phyloP scores from a whole-genome alignment of 2,113 vertebrate genomes.

The Illadopsis cleaveri region DNA sequence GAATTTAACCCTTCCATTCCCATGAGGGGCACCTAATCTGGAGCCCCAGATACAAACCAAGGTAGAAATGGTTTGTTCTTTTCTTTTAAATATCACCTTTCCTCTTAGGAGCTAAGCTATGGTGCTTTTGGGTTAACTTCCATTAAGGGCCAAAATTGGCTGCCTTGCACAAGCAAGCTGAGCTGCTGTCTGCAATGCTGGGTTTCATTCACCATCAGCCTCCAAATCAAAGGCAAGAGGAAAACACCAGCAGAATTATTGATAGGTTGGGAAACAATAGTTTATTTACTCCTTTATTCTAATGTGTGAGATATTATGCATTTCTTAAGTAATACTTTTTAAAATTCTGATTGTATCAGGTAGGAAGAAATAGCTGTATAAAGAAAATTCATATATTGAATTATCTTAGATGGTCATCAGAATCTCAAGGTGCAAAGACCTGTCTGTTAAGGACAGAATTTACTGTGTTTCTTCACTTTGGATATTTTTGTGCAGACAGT shows the following conservation, averaged over 20 bases:
- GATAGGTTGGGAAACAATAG: not conserved
- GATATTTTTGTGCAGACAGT: not conserved
- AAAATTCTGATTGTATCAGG: not conserved
- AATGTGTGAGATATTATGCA: not conserved
- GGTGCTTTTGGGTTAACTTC: not conserved
- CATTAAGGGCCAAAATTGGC: not conserved
- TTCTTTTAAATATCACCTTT: not conserved
- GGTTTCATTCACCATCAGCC: not conserved
- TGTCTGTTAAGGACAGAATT: not conserved
- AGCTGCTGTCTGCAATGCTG: not conserved
- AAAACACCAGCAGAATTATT: not conserved
- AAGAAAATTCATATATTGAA: not conserved
- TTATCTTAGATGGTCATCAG: not conserved
- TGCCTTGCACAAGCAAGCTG: not conserved
- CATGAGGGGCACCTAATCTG: not conserved
- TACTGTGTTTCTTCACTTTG: not conserved
- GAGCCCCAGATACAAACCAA: not conserved
- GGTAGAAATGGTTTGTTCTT: not conserved
- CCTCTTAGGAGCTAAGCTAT: not conserved
- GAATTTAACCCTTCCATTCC: not conserved
- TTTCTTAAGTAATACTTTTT: not conserved
- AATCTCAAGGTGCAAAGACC: not conserved
- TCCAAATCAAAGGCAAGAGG: not conserved
- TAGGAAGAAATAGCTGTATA: not conserved
- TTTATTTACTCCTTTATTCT: conserved; percentile 38